Evolutionary conservation across 2,113 vertebrate genomes (phyloP), one percentile per base, ranked within the genome.

Genomic region (Numida meleagris): DNA sequence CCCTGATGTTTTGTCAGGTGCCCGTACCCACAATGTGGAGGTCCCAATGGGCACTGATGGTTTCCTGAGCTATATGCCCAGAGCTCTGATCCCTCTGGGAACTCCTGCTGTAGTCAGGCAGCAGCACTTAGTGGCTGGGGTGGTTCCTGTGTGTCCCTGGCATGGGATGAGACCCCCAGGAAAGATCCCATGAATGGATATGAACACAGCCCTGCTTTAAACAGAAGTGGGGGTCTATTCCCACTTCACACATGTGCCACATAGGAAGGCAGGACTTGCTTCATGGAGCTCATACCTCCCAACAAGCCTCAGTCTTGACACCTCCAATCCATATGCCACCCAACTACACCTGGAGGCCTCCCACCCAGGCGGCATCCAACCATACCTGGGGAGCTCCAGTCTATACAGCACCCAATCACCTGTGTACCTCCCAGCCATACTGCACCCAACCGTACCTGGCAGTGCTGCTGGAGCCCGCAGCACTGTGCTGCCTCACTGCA

Each of bases 51-150:
- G 20, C 29, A 29, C 24, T 2, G 2, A 36, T 14, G 14, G 33
- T 51, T 74, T 46, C 23, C 9, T 58, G 73, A 83, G 88, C 3
- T n/a, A 43, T 5, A 1, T 0, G 1, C 24, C 27, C 5, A 4
- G 14, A 78, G 51, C 20, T 59, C 48, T 18, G 10, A n/a, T 33
- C 14, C 21, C 27, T 50, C 66, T 43, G 57, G 53, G 19, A 24
- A 29, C 63, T 45, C 4, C 12, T 0, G 1, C 23, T 11, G 11
- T n/a, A 42, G 25, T 76, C 57, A 68, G 19, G 36, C 48, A 62
- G 48, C 51, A 78, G 57, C 50, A 75, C 25, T 51, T 50, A 36
- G 43, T 25, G 46, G 11, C 18, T 82, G n/a, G 36, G 45, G n/a
- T 23, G 23, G 14, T 50, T 57, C 58, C 38, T 53, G 3, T 1